phyloP scores from a whole-genome alignment of 2,888 invertebrate species.

The Zygogramma bicolorata region DNA sequence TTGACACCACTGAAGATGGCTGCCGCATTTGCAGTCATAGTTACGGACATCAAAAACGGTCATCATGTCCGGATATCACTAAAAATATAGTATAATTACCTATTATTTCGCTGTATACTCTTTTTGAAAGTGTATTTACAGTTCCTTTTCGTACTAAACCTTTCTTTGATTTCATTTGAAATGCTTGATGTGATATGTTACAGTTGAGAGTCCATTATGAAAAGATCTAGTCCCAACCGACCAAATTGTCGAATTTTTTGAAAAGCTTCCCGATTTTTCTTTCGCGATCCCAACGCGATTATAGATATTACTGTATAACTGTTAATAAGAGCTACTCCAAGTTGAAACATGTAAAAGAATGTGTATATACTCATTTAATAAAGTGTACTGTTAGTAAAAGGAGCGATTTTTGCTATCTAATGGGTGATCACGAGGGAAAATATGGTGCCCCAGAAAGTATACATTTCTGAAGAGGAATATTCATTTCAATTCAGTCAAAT shows the following conservation, averaged over 20 bases:
- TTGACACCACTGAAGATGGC: too few species aligned
- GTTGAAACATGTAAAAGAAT: conserved; percentile 60
- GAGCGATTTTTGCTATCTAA: background rate
- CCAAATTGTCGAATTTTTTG: conserved; percentile 54
- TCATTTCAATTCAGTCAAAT: too few species aligned
- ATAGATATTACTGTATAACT: conserved; percentile 55
- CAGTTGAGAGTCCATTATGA: background rate
- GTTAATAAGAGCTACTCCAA: conserved; percentile 58
- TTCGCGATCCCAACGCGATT: conserved; percentile 52
- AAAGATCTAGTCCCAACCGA: conserved; percentile 29
- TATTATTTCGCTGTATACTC: too few species aligned
- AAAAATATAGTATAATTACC: too few species aligned
- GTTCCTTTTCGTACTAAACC: background rate
- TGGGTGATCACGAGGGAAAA: background rate
- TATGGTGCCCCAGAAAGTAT: too few species aligned
- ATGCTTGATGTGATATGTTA: background rate
- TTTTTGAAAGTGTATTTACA: too few species aligned
- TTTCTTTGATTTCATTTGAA: background rate
- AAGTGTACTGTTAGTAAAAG: conserved; percentile 65
- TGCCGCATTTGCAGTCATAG: too few species aligned
- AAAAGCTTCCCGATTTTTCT: conserved; percentile 59
- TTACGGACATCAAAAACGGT: too few species aligned
- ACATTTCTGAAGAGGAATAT: too few species aligned
- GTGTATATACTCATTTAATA: conserved; percentile 65
- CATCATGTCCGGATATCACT: too few species aligned